These are phyloP conservation scores for Periparus ater DNA, from an alignment of 2,797 vertebrate species.

Conservation along the genomic window DNA sequence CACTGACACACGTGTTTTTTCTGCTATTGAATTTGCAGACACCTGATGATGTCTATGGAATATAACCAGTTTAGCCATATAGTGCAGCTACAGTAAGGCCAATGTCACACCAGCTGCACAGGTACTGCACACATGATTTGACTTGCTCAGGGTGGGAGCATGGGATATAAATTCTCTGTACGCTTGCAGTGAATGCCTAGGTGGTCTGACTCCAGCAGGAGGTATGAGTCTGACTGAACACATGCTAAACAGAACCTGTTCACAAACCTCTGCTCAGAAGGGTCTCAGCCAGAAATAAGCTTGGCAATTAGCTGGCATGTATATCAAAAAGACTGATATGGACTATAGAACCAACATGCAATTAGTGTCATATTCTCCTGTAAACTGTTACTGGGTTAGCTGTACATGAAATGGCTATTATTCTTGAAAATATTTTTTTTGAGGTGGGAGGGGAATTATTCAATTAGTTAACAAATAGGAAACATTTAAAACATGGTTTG, in stretches of 20 bases:
- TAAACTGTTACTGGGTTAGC: neutral
- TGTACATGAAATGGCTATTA: neutral
- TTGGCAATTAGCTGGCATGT: neutral
- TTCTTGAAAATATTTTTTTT: neutral
- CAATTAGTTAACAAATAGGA: neutral
- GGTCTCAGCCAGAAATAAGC: neutral
- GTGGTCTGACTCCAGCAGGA: neutral
- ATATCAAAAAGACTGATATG: neutral
- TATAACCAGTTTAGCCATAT: neutral
- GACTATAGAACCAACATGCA: neutral
- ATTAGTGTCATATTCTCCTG: neutral
- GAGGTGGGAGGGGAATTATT: fast-evolving
- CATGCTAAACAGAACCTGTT: neutral
- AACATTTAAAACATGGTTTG: neutral
- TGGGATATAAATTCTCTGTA: neutral
- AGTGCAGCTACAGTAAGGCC: neutral
- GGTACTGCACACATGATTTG: neutral
- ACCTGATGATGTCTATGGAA: fast-evolving
- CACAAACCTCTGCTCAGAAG: neutral
- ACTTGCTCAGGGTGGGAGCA: neutral
- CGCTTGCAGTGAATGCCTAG: neutral
- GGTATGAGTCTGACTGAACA: neutral
- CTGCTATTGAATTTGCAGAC: neutral
- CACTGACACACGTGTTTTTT: neutral
- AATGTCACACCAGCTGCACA: fast-evolving